phyloP scores from a whole-genome alignment of 2,113 vertebrate species.

The Zapornia atra region DNA sequence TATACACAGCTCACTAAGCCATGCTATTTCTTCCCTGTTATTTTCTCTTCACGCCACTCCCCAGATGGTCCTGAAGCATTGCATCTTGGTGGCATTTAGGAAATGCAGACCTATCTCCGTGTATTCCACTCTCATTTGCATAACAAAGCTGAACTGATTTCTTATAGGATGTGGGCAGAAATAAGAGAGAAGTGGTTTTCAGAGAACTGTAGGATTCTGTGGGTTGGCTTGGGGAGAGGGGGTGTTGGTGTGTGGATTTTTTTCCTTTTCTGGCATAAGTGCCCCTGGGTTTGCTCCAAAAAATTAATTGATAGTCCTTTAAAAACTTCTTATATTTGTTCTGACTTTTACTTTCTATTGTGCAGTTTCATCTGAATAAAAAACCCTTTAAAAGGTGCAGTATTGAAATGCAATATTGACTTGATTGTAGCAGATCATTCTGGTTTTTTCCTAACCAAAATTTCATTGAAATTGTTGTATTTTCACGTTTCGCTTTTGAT shows the following conservation, averaged over 20 bases:
- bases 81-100: neutral
- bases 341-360: neutral
- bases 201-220: neutral
- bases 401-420: constrained; percentile 22
- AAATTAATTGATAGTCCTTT: constrained; percentile 47
- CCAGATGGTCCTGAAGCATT: neutral
- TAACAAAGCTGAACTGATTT: constrained; percentile 8
- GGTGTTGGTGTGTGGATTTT: neutral
- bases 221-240: neutral
- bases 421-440: constrained; percentile 18
- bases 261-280: constrained; percentile 40
- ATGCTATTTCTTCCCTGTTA: neutral
- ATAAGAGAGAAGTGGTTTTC: neutral
- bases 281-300: constrained; percentile 32
- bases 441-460: neutral
- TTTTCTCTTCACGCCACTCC: neutral
- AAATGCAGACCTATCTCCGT: neutral
- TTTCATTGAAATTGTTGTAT: constrained; percentile 33
- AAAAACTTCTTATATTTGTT: constrained; percentile 30
- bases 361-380: neutral
- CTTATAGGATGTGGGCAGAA: neutral
- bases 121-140: neutral
- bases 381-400: constrained; percentile 15
- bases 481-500: constrained; percentile 50
- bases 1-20: neutral